Evolutionary conservation across 2,797 vertebrate species (phyloP).

Genomic region (Danionella dracula): DNA sequence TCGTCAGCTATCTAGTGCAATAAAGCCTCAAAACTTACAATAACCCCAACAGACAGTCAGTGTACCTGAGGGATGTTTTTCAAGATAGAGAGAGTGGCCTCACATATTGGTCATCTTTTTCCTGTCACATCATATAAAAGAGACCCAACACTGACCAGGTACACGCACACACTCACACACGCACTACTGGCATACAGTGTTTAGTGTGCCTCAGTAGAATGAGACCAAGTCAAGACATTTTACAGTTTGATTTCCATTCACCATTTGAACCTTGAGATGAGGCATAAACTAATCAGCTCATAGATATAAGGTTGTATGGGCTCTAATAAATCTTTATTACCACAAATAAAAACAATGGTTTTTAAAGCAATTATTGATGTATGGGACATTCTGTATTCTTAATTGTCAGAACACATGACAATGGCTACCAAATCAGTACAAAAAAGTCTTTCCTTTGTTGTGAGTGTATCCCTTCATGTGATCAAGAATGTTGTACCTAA

Average conservation of each 20-base stretch:
- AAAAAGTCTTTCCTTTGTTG: background rate
- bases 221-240: conserved; percentile 40
- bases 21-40: background rate
- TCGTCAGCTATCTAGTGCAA: background rate
- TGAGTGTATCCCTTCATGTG: background rate
- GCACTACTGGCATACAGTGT: conserved; percentile 34
- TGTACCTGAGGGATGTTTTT: conserved; percentile 36
- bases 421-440: too few species aligned
- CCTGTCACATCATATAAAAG: conserved; percentile 41
- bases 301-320: too few species aligned
- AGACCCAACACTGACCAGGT: conserved; percentile 21
- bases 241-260: conserved; percentile 30
- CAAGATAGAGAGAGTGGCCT: conserved; percentile 37
- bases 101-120: conserved; percentile 40
- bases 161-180: background rate
- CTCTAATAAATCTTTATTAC: too few species aligned
- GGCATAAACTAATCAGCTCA: too few species aligned
- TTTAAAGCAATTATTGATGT: too few species aligned
- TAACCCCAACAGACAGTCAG: conserved; percentile 24
- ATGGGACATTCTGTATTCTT: too few species aligned
- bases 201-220: conserved; percentile 31
- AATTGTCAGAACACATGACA: too few species aligned
- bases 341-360: too few species aligned
- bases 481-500: too few species aligned
- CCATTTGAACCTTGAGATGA: conserved; percentile 19